phyloP scores from a whole-genome alignment of 2,888 invertebrate genomes.

The Amiota communis region DNA sequence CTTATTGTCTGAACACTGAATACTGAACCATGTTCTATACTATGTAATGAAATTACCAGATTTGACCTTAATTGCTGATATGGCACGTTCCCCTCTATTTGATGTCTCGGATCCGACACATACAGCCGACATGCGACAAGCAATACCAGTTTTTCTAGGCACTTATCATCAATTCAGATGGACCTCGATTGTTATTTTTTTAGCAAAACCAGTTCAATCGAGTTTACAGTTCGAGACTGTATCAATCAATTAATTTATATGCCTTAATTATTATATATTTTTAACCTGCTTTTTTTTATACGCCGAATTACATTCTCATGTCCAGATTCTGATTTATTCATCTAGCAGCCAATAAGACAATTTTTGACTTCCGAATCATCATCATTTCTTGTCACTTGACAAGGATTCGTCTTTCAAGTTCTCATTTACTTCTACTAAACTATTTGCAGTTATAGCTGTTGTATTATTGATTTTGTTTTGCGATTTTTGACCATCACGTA shows the following conservation, averaged over 20 bases:
- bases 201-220: conserved; percentile 45
- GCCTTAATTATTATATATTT: conserved; percentile 32
- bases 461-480: too few relatives aligned
- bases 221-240: conserved; percentile 43
- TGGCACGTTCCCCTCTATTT: conserved; percentile 32
- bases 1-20: conserved; percentile 43
- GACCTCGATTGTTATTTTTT: conserved; percentile 33
- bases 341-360: too few relatives aligned
- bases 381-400: too few relatives aligned
- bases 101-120: neutral
- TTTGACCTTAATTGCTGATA: conserved; percentile 65
- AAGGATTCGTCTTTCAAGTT: too few relatives aligned
- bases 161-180: conserved; percentile 30
- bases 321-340: too few relatives aligned
- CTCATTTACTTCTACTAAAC: too few relatives aligned
- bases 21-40: conserved; percentile 49
- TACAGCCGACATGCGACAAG: conserved; percentile 31
- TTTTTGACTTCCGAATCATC: too few relatives aligned
- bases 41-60: conserved; percentile 47
- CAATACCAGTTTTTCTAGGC: conserved; percentile 48
- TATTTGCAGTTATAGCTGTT: too few relatives aligned
- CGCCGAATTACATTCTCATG: too few relatives aligned
- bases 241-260: conserved; percentile 41
- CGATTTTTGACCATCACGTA: too few relatives aligned
- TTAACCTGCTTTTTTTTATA: conserved; percentile 5